Base-by-base conservation (phyloP, 2,797 vertebrate species). In the Babyrousa celebensis region DNA sequence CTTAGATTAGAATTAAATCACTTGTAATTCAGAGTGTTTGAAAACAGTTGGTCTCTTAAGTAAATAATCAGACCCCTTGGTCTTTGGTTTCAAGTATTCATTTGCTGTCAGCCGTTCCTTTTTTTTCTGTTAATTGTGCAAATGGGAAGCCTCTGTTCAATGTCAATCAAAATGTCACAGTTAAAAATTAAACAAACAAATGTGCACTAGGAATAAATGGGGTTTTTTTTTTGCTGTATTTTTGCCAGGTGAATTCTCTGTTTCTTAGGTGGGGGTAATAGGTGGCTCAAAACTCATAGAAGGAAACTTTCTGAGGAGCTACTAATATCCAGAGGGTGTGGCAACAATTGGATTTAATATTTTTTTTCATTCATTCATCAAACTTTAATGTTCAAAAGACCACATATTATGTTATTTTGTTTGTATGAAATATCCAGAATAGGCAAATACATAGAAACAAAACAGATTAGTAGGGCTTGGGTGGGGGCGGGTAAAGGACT, bases 11-110 rank as follows among this genome's bases (percentile, higher is more conserved):
- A 96, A 90, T 89, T 27, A 88, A 93, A 79, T 82, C 29, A 67
- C 90, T 63, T 94, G 67, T 95, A 91, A 79, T 70, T 91, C 87
- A 63, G 29, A 94, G 56, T 58, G 70, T 96, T 89, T 95, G 90
- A 85, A 97, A 96, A 90, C 77, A 92, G 89, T 93, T 70, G 21
- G 29, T 77, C 63, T 90, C 10, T 63, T 91, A 75, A 88, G 54
- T 87, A 96, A 96, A 93, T 83, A 96, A 96, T 94, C 48, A 85
- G 40, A 27, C 27, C 18, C 36, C 62, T 96, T 32, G 75, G 85
- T 75, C 86, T 56, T 90, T 93, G 23, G 70, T 71, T 89, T 92
- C 71, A 83, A 93, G 75, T 67, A 75, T 79, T 86, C 92, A 70
- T 91, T 88, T 96, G 56, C 80, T 89, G 56, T 91, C 74, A 89